Base-by-base conservation (phyloP, 2,888 invertebrate species). In the Melanostoma scalare region DNA sequence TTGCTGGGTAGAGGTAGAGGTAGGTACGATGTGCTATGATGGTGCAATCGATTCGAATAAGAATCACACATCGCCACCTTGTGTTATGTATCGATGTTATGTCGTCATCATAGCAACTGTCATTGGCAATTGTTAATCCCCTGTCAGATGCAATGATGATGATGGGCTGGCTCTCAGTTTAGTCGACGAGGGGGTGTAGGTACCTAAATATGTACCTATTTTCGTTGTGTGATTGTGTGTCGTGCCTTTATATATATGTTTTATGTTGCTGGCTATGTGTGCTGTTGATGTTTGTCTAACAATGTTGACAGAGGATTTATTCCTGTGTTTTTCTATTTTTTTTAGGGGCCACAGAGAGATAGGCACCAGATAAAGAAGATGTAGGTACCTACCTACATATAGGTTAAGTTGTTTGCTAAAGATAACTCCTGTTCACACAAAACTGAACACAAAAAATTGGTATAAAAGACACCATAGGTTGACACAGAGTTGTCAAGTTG, bases 371-470 rank as follows among this genome's bases (percentile, higher is more conserved):
- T 20, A 20, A 20, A 10, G 6, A 10, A 60, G 35, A 61, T 20
- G 40, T 58, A 20, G 9, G 6, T 48, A 40, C 1, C 44, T 44
- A 3, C 38, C 40, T 46, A 30, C 72, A 63, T 82, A 69, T 78
- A 68, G 69, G 82, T 78, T 82, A 82, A 82, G 73, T 82, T 78
- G 82, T 78, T 82, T 78, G 73, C 56, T 40, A 69, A 82, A 82
- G 82, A 82, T 82, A 78, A 78, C 82, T 82, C 68, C 82, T 78
- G 50, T 72, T 73, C 72, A 77, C 48, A 82, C 67, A 71, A 20
- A 20, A 20, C 20, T 20, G 20, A 20, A 20, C 20, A 63, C 38
- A 63, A 63, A 63, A 63, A 50, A 38, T 35, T 20, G 20, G 20
- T 20, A 50, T 31, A 50, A 63, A 63, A 63, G 38, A 30, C 63